These are phyloP conservation scores for Crocidura indochinensis DNA, from an alignment of 2,797 vertebrate species.

Conservation along the genomic window DNA sequence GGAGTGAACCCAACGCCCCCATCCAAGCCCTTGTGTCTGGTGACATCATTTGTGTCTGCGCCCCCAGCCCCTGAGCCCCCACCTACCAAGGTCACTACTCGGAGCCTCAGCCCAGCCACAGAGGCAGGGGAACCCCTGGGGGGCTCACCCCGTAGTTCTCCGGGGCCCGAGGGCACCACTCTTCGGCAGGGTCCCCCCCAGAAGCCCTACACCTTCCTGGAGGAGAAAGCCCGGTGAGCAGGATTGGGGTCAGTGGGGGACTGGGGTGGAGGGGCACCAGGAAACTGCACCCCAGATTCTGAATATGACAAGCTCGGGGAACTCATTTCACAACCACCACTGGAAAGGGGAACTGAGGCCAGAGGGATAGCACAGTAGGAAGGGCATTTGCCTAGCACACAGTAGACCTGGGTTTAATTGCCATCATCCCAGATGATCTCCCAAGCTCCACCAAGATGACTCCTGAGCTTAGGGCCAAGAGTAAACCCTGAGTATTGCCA, in stretches of 20 bases:
- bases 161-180: constrained; percentile 90
- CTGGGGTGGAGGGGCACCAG: neutral
- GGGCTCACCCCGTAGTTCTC: constrained; percentile 76
- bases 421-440: no score
- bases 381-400: no score
- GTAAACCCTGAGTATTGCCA: no score
- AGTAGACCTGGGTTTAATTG: no score
- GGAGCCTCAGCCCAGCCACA: constrained; percentile 91
- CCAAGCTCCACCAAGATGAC: no score
- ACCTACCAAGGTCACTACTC: constrained; percentile 90
- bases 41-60: constrained; percentile 83
- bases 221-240: constrained; percentile 97
- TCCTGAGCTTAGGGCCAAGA: no score
- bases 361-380: no score
- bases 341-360: neutral
- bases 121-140: constrained; percentile 77
- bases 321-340: no score
- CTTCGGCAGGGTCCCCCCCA: constrained; percentile 97
- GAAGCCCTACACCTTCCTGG: constrained; percentile 99
- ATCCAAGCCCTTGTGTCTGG: constrained; percentile 88
- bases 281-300: neutral
- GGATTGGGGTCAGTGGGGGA: neutral
- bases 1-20: constrained; percentile 84
- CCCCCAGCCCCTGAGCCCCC: constrained; percentile 89
- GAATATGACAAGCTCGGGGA: neutral